phyloP scores from a whole-genome alignment of 2,888 invertebrate species.

The Spialia ferax region DNA sequence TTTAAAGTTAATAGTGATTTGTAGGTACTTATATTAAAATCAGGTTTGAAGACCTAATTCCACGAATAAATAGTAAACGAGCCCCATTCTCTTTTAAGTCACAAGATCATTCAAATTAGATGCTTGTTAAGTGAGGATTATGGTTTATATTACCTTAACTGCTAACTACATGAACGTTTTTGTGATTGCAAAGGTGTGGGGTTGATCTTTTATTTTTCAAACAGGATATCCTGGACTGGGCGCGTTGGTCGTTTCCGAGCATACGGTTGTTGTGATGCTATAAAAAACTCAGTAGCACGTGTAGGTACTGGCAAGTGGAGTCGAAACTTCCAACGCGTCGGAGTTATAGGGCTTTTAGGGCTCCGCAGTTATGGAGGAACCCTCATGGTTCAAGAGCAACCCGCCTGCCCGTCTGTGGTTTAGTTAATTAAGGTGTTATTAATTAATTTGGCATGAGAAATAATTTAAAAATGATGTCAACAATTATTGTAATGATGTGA shows the following conservation, averaged over 20 bases:
- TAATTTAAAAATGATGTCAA: too few relatives aligned
- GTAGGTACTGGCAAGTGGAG: conserved; percentile 68
- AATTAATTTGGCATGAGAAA: too few relatives aligned
- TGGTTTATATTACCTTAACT: not conserved
- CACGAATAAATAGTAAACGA: conserved; percentile 21
- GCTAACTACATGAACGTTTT: conserved; percentile 22
- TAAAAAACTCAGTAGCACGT: conserved; percentile 72
- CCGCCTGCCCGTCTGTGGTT: too few relatives aligned
- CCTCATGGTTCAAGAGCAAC: too few relatives aligned
- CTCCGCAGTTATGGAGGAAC: too few relatives aligned
- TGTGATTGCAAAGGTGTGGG: conserved; percentile 65
- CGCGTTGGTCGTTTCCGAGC: conserved; percentile 68
- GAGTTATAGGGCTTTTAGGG: conserved; percentile 17
- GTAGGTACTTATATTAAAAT: not conserved
- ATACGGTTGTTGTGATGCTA: conserved; percentile 69
- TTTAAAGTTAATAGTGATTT: not conserved
- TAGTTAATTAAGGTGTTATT: too few relatives aligned
- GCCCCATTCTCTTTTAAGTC: conserved; percentile 17
- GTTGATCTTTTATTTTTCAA: conserved; percentile 80
- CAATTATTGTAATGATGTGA: too few relatives aligned
- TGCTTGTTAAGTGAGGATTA: not conserved
- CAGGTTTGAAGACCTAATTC: conserved; percentile 21
- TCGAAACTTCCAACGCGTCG: conserved; percentile 47
- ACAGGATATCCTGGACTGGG: conserved; percentile 81
- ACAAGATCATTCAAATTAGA: not conserved